Conservation (phyloP, 2,888 invertebrate species). For the Strigamia crassipes region DNA sequence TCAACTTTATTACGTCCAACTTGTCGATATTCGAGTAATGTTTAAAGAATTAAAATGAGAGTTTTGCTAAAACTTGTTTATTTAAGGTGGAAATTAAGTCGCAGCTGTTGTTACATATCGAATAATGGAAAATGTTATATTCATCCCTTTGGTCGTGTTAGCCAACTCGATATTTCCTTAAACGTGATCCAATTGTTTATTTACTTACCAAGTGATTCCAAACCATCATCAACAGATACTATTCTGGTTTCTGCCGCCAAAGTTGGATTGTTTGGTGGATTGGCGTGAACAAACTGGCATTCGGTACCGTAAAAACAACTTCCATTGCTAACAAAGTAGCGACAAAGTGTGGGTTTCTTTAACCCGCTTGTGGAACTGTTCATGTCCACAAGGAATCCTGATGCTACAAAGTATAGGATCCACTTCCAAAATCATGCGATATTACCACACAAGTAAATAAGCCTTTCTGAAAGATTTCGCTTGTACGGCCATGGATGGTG, state of each 20-base stretch:
- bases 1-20: too few species aligned
- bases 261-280: constrained; percentile 31
- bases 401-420: background rate
- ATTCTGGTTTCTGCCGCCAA: background rate
- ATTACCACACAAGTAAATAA: background rate
- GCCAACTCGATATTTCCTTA: background rate
- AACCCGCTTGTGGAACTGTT: constrained; percentile 49
- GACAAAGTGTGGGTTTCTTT: constrained; percentile 50
- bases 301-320: constrained; percentile 50
- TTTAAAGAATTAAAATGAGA: background rate
- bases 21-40: background rate
- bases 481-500: background rate
- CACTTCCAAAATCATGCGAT: constrained; percentile 5
- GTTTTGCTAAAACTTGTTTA: too few species aligned
- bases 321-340: constrained; percentile 49
- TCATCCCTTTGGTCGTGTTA: background rate
- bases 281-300: constrained; percentile 49
- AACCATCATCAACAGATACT: constrained; percentile 23
- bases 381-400: constrained; percentile 49
- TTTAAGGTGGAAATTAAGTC: background rate
- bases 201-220: constrained; percentile 44
- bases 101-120: constrained; percentile 6
- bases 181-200: background rate
- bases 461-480: background rate
- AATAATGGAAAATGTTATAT: background rate